Base-by-base conservation (phyloP, 2,888 invertebrate genomes). In the Epistrophe eligans region DNA sequence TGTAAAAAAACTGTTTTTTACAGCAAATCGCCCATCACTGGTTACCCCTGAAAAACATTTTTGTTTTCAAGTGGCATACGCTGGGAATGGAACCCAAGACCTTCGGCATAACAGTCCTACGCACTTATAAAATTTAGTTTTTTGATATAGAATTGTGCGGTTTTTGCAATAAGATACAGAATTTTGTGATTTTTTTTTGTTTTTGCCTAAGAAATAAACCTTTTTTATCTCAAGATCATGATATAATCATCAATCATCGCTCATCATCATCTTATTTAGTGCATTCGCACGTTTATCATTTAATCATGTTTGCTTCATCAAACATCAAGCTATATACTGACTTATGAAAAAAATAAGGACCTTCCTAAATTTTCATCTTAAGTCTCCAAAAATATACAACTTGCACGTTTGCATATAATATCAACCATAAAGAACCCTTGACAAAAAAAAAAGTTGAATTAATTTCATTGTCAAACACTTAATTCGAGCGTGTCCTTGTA, bases 401-500 rank as follows among this genome's bases (percentile, higher is more conserved):
- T 50, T 60, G 55, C 71, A 76, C 73, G 60, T 79, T 73, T 60
- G 38, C 35, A 48, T 19, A 66, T 4, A 50, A 19, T n/a, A 4
- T n/a, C 7, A 40, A 43, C 5, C 10, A 8, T 32, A 24, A 35
- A 40, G 13, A 60, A 72, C 73, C 73, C 73, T 73, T 62, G 15
- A 48, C n/a, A n/a, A 24, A 24, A 24, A 24, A 24, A 55, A 60
- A 9, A 38, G 38, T 19, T 35, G 38, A 32, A 50, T 38, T 45
- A 19, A 43, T 60, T 48, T 76, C 70, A 40, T 66, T 77, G 52
- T 55, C 45, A 43, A 28, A 55, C 77, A 81, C 67, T 66, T 81
- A 81, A 81, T 73, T 77, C 82, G 82, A 82, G 70, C 87, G 79
- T 83, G 87, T 83, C 87, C 83, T 79, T 87, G 76, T 77, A 64